Percentiles rank a stretch among this genome's conserved stretches.
Evolutionary conservation across 2,797 vertebrate species (phyloP).

Genomic region (Enteromius radiatus): DNA sequence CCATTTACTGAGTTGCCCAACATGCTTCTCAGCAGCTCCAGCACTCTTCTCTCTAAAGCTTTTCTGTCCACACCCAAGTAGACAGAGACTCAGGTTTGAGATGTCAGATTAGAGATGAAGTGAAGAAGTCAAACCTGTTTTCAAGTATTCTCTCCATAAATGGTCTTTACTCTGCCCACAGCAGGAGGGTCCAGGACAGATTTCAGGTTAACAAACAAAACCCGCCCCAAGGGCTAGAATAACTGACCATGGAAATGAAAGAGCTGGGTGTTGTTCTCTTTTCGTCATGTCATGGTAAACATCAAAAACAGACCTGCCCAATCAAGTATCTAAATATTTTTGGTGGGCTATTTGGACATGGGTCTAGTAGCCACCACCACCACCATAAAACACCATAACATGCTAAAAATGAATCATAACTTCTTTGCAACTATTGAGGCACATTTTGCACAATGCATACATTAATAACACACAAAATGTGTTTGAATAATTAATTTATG

Average conservation of each 20-base stretch:
- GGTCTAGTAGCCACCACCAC: background rate
- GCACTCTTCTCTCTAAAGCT: background rate
- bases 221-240: constrained; percentile 30
- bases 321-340: background rate
- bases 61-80: constrained; percentile 22
- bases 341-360: background rate
- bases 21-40: constrained; percentile 40
- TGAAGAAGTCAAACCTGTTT: constrained; percentile 58
- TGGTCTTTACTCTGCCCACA: constrained; percentile 11
- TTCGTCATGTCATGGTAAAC: background rate
- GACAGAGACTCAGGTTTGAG: constrained; percentile 26
- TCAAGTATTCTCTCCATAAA: constrained; percentile 24
- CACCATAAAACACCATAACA: background rate
- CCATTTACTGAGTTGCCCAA: constrained; percentile 28
- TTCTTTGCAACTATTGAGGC: background rate
- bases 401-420: background rate
- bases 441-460: background rate
- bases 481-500: background rate
- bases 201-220: constrained; percentile 52
- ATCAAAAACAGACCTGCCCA: background rate
- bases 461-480: background rate
- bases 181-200: constrained; percentile 25
- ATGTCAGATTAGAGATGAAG: background rate
- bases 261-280: background rate
- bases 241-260: constrained; percentile 38